phyloP scores from a whole-genome alignment of 1,140 invertebrate genomes.

The Grapholita molesta region DNA sequence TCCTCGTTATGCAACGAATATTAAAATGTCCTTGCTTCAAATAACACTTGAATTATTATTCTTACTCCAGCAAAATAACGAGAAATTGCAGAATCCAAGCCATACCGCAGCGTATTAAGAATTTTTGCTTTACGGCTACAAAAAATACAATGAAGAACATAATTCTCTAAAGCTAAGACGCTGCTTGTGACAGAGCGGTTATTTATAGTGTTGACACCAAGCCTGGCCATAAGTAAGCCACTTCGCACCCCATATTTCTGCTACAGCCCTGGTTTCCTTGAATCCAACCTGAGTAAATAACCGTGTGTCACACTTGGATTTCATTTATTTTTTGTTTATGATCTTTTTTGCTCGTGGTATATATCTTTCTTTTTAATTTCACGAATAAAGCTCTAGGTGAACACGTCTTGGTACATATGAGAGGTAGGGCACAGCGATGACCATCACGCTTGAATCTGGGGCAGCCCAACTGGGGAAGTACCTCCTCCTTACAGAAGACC shows the following conservation, averaged over 20 bases:
- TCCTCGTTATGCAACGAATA: too few species aligned
- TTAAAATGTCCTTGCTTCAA: too few species aligned
- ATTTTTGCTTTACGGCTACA: not conserved
- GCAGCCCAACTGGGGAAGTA: too few species aligned
- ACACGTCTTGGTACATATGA: too few species aligned
- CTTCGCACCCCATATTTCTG: slow-evolving; percentile 19
- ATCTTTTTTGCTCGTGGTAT: too few species aligned
- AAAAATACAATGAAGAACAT: not conserved
- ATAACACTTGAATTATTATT: too few species aligned
- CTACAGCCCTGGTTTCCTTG: slow-evolving; percentile 5
- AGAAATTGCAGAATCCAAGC: not conserved
- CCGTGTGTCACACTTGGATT: not conserved
- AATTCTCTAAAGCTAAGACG: not conserved
- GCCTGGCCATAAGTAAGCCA: slow-evolving; percentile 11
- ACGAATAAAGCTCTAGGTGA: too few species aligned
- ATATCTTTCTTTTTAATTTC: too few species aligned
- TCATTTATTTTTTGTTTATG: not conserved
- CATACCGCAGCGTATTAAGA: too few species aligned
- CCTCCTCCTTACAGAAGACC: too few species aligned
- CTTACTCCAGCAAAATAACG: not conserved
- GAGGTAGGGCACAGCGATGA: too few species aligned
- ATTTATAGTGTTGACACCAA: not conserved
- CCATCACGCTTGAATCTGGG: too few species aligned
- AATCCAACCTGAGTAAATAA: not conserved
- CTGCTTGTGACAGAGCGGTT: not conserved